A percentile compares a stretch with the other conserved stretches of the same genome.
phyloP scores from a whole-genome alignment of 2,113 vertebrate genomes.

The Cololabis saira region DNA sequence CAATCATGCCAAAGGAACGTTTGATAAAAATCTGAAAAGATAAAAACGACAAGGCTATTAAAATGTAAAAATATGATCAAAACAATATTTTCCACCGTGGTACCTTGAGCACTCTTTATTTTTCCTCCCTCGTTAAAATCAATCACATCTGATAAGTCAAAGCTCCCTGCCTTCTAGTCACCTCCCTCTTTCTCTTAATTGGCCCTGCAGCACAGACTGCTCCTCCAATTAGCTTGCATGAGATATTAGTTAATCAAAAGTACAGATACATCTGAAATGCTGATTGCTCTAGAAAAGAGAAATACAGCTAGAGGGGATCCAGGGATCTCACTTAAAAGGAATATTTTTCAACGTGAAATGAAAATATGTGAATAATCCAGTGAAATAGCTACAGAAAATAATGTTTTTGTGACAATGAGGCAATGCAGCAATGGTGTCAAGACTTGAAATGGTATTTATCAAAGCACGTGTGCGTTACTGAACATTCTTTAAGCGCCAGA shows the following conservation, averaged over 20 bases:
- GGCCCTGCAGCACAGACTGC: constrained; percentile 46
- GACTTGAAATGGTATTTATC: no score
- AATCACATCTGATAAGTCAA: constrained; percentile 46
- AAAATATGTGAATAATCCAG: background rate
- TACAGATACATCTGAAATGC: constrained; percentile 48
- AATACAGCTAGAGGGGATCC: constrained; percentile 10
- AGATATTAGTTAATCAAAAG: constrained; percentile 50
- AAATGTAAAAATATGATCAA: constrained; percentile 23
- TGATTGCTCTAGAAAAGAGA: constrained; percentile 38
- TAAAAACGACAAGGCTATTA: background rate
- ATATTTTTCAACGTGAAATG: constrained; percentile 30
- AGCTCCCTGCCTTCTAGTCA: constrained; percentile 40
- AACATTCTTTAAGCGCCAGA: constrained; percentile 30
- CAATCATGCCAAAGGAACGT: background rate
- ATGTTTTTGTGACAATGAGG: constrained; percentile 2
- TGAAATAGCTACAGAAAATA: constrained; percentile 6
- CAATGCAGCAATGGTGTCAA: no score
- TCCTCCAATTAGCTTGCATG: constrained; percentile 49
- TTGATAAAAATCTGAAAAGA: background rate
- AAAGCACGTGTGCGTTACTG: no score
- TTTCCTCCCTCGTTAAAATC: constrained; percentile 43
- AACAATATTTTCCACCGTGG: constrained; percentile 5
- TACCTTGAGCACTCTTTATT: constrained; percentile 22
- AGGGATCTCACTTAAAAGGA: constrained; percentile 29
- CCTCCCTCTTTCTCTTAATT: constrained; percentile 39